phyloP scores from a whole-genome alignment of 2,113 vertebrate genomes.

The Cathartes aura region DNA sequence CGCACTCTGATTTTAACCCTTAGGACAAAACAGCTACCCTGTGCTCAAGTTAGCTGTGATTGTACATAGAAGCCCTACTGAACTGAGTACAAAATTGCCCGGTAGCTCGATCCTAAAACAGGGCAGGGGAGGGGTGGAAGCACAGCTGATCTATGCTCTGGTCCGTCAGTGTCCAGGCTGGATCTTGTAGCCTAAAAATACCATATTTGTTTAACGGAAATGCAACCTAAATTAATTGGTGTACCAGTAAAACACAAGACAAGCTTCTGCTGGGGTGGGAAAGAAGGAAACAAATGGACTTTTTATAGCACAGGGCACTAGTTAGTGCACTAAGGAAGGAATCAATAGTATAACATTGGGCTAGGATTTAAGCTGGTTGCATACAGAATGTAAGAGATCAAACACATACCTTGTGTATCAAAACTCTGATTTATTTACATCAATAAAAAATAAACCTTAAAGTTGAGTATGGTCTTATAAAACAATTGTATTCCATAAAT shows the following conservation, averaged over 20 bases:
- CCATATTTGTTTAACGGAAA: background rate
- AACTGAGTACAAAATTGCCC: background rate
- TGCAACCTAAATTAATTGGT: background rate
- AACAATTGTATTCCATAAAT: background rate
- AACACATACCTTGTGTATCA: background rate
- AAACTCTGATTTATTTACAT: slow-evolving; percentile 45
- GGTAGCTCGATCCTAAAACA: background rate
- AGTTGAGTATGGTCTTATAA: background rate
- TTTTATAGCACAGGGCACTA: background rate
- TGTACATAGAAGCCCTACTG: background rate
- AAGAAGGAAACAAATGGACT: background rate
- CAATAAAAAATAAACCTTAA: slow-evolving; percentile 20
- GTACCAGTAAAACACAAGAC: background rate
- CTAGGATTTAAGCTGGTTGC: background rate
- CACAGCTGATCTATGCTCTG: background rate
- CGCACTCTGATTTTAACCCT: background rate
- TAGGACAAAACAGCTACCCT: background rate
- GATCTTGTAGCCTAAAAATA: background rate
- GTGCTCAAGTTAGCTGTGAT: background rate
- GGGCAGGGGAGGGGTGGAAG: background rate
- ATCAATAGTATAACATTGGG: background rate
- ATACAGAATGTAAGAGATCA: background rate
- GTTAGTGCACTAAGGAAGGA: background rate
- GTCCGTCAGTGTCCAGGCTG: background rate
- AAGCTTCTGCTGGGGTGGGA: background rate